Percentiles rank a stretch among this genome's conserved stretches.
phyloP scores from a whole-genome alignment of 37 sponge, comb jelly and placozoan species.

The Hormiphora californensis region DNA sequence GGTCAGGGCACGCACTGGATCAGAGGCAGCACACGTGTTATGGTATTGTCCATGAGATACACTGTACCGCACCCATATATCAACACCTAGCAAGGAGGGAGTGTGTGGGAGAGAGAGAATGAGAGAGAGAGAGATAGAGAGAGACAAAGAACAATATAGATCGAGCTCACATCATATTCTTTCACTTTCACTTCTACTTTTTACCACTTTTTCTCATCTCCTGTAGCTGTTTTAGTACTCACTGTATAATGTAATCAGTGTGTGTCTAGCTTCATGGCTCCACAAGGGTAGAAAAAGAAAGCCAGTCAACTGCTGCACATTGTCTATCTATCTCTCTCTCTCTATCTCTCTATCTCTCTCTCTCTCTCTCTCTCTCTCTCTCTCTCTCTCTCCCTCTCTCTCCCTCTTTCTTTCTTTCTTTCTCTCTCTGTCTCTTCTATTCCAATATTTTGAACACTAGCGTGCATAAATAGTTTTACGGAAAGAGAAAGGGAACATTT shows the following conservation, averaged over 20 bases:
- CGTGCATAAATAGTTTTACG: too few relatives aligned
- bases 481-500: too few relatives aligned
- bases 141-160: not conserved
- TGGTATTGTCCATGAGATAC: not conserved
- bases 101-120: not conserved
- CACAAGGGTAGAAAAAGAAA: too few relatives aligned
- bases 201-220: not conserved
- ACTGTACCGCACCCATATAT: not conserved
- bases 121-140: not conserved
- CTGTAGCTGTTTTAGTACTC: too few relatives aligned
- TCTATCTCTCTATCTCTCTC: too few relatives aligned
- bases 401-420: not conserved
- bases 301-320: too few relatives aligned
- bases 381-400: not conserved
- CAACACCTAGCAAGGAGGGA: not conserved
- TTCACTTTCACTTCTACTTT: conserved; percentile 33
- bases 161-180: not conserved
- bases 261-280: too few relatives aligned
- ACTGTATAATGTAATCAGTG: too few relatives aligned
- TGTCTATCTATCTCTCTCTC: too few relatives aligned
- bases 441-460: too few relatives aligned
- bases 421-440: not conserved
- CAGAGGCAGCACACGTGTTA: not conserved
- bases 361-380: conserved; percentile 11
- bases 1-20: too few relatives aligned